phyloP scores from a whole-genome alignment of 2,888 invertebrate species.

The Parasteatoda lunata region DNA sequence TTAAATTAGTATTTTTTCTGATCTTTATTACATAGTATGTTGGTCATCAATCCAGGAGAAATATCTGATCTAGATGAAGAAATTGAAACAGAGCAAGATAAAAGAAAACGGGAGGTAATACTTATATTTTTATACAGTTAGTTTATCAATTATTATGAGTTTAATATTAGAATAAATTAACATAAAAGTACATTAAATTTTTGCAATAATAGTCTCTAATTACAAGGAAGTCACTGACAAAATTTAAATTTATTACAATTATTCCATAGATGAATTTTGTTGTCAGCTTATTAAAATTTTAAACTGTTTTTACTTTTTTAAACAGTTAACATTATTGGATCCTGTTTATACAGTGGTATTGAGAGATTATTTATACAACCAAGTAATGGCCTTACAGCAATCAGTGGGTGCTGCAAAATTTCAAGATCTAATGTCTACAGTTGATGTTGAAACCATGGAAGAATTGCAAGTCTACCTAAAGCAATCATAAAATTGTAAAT shows the following conservation, averaged over 20 bases:
- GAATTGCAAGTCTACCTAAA: constrained; percentile 77
- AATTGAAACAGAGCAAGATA: constrained; percentile 83
- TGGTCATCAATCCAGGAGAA: constrained; percentile 40
- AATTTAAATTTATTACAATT: no score
- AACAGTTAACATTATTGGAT: constrained; percentile 82
- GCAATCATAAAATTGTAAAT: constrained; percentile 10
- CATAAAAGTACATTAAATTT: no score
- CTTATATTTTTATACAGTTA: background rate
- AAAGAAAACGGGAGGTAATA: constrained; percentile 60
- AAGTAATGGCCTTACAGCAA: constrained; percentile 82
- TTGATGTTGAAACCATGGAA: constrained; percentile 83
- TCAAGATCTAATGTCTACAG: constrained; percentile 82
- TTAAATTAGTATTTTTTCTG: background rate
- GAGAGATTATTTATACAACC: constrained; percentile 74
- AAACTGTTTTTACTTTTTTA: constrained; percentile 71
- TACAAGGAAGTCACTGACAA: no score
- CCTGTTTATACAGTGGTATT: constrained; percentile 87
- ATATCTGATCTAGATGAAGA: constrained; percentile 75
- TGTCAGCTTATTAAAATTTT: background rate
- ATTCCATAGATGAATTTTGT: no score
- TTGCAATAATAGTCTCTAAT: no score
- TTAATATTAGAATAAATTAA: no score
- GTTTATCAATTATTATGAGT: no score
- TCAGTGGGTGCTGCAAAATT: constrained; percentile 86
- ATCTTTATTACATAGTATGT: constrained; percentile 31